A percentile compares a stretch with the other conserved stretches of the same genome.
phyloP scores from a whole-genome alignment of 1,140 invertebrate species.

The Solenopsis fugax region DNA sequence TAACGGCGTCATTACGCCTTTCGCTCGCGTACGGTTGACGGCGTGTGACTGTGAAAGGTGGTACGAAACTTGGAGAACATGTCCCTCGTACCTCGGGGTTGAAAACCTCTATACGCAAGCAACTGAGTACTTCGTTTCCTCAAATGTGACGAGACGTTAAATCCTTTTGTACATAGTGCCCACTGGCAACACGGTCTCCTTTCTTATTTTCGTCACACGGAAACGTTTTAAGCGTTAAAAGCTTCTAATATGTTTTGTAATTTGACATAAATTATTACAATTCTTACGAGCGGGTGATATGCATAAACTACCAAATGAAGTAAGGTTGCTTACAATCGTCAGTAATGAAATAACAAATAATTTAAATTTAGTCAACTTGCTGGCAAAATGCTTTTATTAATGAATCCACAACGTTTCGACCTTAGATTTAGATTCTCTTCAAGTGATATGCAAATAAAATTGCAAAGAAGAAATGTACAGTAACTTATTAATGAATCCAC shows the following conservation, averaged over 20 bases:
- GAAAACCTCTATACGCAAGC: slow-evolving; percentile 45
- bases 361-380: no score
- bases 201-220: neutral
- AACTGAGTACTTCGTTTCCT: slow-evolving; percentile 19
- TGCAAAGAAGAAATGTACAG: no score
- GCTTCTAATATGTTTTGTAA: neutral
- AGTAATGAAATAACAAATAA: no score
- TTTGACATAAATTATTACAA: neutral
- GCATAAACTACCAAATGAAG: neutral
- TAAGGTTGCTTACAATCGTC: no score
- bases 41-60: slow-evolving; percentile 53
- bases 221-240: neutral
- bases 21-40: slow-evolving; percentile 53
- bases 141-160: slow-evolving; percentile 46
- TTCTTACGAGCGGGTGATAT: neutral
- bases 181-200: neutral
- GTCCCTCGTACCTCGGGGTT: slow-evolving; percentile 18
- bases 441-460: neutral
- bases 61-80: slow-evolving; percentile 45
- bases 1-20: slow-evolving; percentile 63
- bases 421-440: no score
- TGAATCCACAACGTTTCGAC: no score
- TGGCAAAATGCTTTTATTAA: no score
- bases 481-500: no score
- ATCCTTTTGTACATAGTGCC: neutral